Evolutionary conservation across 2,797 vertebrate genomes (phyloP).

Genomic region (Melanotaenia nigrans): DNA sequence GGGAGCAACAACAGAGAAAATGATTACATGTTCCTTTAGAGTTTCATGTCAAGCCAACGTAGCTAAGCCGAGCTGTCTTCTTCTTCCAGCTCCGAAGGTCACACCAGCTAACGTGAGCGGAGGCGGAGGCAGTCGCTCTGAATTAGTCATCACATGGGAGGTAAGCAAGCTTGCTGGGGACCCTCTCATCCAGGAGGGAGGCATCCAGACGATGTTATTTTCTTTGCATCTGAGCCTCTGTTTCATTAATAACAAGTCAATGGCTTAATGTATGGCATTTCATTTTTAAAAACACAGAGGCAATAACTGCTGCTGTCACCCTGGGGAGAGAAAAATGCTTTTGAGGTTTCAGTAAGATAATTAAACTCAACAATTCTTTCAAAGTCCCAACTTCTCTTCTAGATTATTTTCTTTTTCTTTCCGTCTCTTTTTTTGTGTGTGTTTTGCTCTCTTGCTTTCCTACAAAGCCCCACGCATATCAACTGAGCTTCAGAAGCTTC

Average conservation of each 20-base stretch:
- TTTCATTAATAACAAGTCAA: constrained; percentile 78
- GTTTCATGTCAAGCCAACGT: constrained; percentile 36
- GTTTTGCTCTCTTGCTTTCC: constrained; percentile 13
- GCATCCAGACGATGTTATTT: constrained; percentile 69
- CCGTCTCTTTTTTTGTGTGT: constrained; percentile 13
- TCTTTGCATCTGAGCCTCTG: constrained; percentile 54
- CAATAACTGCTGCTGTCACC: constrained; percentile 81
- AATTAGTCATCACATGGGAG: constrained; percentile 99
- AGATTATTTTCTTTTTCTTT: constrained; percentile 39
- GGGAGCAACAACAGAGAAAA: constrained; percentile 3
- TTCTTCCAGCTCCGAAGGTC: constrained; percentile 91
- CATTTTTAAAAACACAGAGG: constrained; percentile 77
- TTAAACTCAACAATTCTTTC: constrained; percentile 74
- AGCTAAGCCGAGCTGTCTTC: constrained; percentile 65
- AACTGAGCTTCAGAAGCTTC: constrained; percentile 33
- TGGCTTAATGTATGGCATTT: constrained; percentile 77
- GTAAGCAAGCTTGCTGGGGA: constrained; percentile 79
- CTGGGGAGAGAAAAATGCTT: constrained; percentile 70
- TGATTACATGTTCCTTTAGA: constrained; percentile 23
- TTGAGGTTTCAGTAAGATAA: constrained; percentile 80
- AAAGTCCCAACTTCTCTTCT: constrained; percentile 63
- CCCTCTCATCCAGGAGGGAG: constrained; percentile 56
- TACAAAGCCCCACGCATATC: constrained; percentile 50
- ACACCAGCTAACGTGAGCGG: constrained; percentile 96
- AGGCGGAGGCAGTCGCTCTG: constrained; percentile 95